A percentile compares a stretch with the other conserved stretches of the same genome.
Conservation (phyloP, 2,888 invertebrate species). For the Conus canariensis region DNA sequence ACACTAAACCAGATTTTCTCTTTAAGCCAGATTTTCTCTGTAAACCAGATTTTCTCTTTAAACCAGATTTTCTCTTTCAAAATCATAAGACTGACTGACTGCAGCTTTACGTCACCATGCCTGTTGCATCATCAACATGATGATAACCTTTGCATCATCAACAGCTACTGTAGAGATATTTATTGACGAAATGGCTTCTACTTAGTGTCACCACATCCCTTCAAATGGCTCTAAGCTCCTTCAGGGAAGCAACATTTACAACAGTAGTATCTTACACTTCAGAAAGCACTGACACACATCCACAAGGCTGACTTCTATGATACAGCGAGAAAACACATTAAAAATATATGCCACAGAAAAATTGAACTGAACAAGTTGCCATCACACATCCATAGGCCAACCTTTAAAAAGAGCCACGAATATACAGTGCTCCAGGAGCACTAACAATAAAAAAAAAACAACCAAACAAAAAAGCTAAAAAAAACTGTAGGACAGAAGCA, state of each 20-base stretch:
- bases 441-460: not conserved
- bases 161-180: not conserved
- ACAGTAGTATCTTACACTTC: not conserved
- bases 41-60: too few relatives aligned
- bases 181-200: not conserved
- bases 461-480: not conserved
- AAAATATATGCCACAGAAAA: not conserved
- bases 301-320: not conserved
- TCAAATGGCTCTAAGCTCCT: not conserved
- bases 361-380: not conserved
- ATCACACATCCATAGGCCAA: not conserved
- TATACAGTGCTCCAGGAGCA: not conserved
- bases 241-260: not conserved
- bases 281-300: not conserved
- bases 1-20: not conserved
- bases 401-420: too few relatives aligned
- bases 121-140: not conserved
- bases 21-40: not conserved
- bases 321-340: not conserved
- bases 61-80: not conserved
- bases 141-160: too few relatives aligned
- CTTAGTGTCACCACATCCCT: not conserved
- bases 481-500: not conserved
- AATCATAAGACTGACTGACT: not conserved
- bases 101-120: not conserved